A percentile compares a stretch with the other conserved stretches of the same genome.
Evolutionary conservation across 2,888 invertebrate genomes (phyloP).

Genomic region (Tenthredo livida): DNA sequence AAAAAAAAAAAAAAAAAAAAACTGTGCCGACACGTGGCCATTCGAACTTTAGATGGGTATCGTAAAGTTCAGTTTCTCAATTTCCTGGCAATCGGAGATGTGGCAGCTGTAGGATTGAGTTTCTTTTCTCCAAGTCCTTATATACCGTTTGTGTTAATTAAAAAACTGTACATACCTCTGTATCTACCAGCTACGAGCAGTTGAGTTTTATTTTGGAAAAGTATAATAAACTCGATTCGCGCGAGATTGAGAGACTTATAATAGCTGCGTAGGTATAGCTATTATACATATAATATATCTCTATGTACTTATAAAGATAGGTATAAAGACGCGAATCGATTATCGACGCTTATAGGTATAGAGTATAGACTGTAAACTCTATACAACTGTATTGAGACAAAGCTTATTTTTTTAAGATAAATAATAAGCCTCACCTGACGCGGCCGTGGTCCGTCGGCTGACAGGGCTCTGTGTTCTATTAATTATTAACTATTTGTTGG

Average conservation of each 20-base stretch:
- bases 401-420: no score
- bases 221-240: neutral
- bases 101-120: neutral
- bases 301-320: neutral
- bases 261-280: neutral
- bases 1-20: neutral
- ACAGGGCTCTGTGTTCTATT: no score
- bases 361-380: neutral
- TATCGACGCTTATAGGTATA: neutral
- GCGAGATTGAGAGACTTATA: neutral
- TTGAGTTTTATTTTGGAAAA: neutral
- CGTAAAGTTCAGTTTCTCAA: neutral
- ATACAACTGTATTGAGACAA: no score
- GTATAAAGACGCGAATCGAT: neutral
- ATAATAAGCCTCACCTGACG: no score
- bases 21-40: neutral
- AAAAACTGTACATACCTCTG: neutral
- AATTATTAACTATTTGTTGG: no score
- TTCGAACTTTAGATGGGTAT: neutral
- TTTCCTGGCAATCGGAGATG: conserved; percentile 25
- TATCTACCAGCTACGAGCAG: neutral
- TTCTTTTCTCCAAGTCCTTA: neutral
- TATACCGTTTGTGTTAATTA: neutral
- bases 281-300: neutral
- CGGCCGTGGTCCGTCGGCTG: no score